phyloP scores from a whole-genome alignment of 2,888 invertebrate species.

The Lochmaea crataegi region DNA sequence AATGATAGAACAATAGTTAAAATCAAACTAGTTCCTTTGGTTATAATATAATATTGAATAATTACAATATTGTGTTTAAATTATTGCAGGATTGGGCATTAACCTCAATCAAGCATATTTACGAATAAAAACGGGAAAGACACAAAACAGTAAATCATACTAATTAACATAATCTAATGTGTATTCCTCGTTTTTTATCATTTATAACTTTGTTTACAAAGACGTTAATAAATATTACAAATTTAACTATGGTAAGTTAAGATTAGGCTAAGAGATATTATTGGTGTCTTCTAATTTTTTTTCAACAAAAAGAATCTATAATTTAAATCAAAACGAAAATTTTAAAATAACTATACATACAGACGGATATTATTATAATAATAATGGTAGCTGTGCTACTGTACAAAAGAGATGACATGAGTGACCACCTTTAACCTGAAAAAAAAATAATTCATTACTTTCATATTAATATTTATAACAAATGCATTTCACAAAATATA shows the following conservation, averaged over 20 bases:
- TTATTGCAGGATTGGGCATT: not conserved
- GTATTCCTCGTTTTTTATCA: conserved; percentile 39
- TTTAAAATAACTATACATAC: conserved; percentile 57
- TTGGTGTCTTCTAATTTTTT: conserved; percentile 49
- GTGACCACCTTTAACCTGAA: conserved; percentile 52
- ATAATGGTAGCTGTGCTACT: conserved; percentile 53
- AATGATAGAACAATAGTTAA: too few species aligned
- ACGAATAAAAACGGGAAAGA: conserved; percentile 34
- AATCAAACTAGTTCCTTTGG: too few species aligned
- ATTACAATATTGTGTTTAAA: too few species aligned
- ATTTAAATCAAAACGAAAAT: conserved; percentile 31
- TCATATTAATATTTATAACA: not conserved
- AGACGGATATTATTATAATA: conserved; percentile 59
- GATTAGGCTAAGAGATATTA: conserved; percentile 51
- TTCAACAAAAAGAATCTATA: conserved; percentile 43
- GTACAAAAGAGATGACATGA: conserved; percentile 53
- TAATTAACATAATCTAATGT: conserved; percentile 18
- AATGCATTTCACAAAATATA: conserved; percentile 23
- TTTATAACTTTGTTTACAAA: conserved; percentile 21
- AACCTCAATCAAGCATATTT: not conserved
- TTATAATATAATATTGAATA: too few species aligned
- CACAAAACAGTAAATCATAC: not conserved
- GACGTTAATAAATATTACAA: conserved; percentile 49
- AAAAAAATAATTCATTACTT: conserved; percentile 32
- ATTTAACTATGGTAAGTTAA: conserved; percentile 45